Evolutionary conservation across 2,888 invertebrate species (phyloP).

Genomic region (Smittia aterrima): DNA sequence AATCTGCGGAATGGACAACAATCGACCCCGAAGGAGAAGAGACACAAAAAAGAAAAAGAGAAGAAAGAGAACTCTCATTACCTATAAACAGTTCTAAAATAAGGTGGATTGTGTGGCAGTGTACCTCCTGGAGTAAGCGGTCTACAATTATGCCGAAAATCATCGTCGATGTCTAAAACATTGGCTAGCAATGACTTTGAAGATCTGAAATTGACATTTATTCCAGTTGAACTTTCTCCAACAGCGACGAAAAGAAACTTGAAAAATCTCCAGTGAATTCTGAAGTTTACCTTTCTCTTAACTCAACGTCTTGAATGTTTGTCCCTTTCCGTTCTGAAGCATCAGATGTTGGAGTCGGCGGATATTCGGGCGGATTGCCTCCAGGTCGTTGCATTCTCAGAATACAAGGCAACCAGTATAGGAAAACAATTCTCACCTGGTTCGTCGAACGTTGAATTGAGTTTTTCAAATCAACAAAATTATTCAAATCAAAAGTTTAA

Average conservation of each 20-base stretch:
- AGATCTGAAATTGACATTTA: slow-evolving; percentile 57
- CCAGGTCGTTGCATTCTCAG: slow-evolving; percentile 86
- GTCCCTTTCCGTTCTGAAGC: slow-evolving; percentile 67
- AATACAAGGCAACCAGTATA: slow-evolving; percentile 96
- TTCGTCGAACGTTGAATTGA: neutral
- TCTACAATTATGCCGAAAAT: slow-evolving; percentile 79
- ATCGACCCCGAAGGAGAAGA: slow-evolving; percentile 40
- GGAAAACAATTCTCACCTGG: slow-evolving; percentile 85
- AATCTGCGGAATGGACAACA: slow-evolving; percentile 32
- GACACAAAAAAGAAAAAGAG: slow-evolving; percentile 28
- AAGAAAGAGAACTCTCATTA: slow-evolving; percentile 48
- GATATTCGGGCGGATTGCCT: slow-evolving; percentile 55
- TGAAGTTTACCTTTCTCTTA: slow-evolving; percentile 66
- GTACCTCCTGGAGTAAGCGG: slow-evolving; percentile 64
- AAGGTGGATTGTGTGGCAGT: slow-evolving; percentile 60
- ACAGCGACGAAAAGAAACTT: neutral
- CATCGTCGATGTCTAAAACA: slow-evolving; percentile 96
- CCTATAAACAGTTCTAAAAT: slow-evolving; percentile 76
- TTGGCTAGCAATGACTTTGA: slow-evolving; percentile 95
- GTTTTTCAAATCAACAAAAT: too few relatives aligned
- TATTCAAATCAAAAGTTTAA: neutral
- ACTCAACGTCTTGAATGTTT: slow-evolving; percentile 80
- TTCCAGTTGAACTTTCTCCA: neutral
- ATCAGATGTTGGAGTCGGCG: slow-evolving; percentile 58
- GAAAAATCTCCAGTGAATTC: neutral